Conservation (phyloP, 1,140 invertebrate species). For the Brachionus rotundiformis region DNA sequence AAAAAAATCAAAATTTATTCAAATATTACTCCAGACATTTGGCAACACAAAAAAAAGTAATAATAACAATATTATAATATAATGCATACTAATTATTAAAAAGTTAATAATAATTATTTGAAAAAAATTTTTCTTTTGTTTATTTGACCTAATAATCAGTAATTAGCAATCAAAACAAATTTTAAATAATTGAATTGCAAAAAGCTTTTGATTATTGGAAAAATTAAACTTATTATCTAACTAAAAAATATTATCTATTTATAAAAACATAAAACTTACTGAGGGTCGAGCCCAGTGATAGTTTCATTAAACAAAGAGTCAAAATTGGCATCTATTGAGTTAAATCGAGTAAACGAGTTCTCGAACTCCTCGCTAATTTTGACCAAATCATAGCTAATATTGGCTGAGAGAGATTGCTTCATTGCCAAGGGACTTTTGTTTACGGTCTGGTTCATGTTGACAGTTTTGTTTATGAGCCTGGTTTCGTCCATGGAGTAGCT, state of each 20-base stretch:
- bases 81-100: no score
- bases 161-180: neutral
- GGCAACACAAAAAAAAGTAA: no score
- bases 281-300: neutral
- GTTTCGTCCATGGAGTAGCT: neutral
- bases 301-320: slow-evolving; percentile 26
- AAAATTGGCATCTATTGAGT: neutral
- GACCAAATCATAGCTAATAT: neutral
- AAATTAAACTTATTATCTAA: neutral
- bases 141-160: neutral
- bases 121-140: neutral
- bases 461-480: neutral
- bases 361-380: neutral
- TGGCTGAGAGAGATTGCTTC: neutral
- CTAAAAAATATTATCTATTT: neutral
- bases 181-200: neutral
- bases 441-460: neutral
- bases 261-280: neutral
- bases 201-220: neutral
- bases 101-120: no score
- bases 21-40: no score
- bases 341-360: slow-evolving; percentile 11
- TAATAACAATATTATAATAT: no score
- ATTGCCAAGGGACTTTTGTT: slow-evolving; percentile 28
- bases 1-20: no score